Evolutionary conservation across 2,797 vertebrate species (phyloP).

Genomic region (Intellagama lesueurii): DNA sequence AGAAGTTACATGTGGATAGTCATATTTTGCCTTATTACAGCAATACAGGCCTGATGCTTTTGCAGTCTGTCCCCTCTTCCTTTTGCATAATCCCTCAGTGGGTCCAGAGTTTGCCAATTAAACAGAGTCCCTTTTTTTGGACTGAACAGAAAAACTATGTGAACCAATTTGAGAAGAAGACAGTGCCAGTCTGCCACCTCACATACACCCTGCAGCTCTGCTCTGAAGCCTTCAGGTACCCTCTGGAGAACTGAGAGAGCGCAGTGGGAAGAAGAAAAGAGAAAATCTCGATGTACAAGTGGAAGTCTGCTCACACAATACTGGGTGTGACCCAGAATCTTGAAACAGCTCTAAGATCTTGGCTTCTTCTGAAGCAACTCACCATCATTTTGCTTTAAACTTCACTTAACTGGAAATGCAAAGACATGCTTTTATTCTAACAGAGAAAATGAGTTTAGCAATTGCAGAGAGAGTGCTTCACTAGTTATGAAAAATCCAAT

Average conservation of each 20-base stretch:
- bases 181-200: neutral
- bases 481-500: neutral
- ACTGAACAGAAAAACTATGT: neutral
- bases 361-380: neutral
- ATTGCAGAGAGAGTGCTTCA: neutral
- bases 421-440: neutral
- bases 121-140: neutral
- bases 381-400: neutral
- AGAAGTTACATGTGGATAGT: neutral
- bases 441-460: neutral
- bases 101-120: neutral
- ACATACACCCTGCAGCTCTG: neutral
- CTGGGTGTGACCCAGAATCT: neutral
- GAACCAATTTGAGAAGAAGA: neutral
- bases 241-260: neutral
- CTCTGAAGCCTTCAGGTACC: neutral
- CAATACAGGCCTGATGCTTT: neutral
- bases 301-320: neutral
- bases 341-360: neutral
- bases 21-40: neutral
- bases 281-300: too few relatives aligned
- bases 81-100: neutral
- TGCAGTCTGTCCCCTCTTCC: too few relatives aligned
- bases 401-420: neutral
- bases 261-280: neutral